Conservation (phyloP, 2,888 invertebrate species). For the Pecten maximus region DNA sequence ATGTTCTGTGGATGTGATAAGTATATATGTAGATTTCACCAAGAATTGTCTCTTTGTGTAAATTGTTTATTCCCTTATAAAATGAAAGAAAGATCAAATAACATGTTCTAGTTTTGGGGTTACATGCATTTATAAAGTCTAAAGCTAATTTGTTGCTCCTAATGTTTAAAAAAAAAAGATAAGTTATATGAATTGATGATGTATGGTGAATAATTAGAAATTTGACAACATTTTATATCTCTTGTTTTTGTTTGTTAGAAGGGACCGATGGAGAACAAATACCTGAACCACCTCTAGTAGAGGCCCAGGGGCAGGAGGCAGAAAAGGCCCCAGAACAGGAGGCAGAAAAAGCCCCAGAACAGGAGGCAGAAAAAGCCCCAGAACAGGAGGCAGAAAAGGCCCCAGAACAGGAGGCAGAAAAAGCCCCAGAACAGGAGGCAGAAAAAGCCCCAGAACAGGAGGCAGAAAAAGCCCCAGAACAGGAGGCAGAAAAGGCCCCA, state of each 20-base stretch:
- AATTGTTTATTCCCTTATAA: too few species aligned
- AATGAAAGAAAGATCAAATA: too few species aligned
- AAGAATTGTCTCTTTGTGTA: too few species aligned
- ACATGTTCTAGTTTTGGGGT: too few species aligned
- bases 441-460: conserved; percentile 42
- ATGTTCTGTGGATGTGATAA: too few species aligned
- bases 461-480: conserved; percentile 41
- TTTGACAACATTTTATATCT: background rate
- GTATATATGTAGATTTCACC: too few species aligned
- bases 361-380: conserved; percentile 40
- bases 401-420: conserved; percentile 45
- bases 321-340: conserved; percentile 39
- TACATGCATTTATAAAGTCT: too few species aligned
- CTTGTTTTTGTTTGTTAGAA: background rate
- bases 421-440: conserved; percentile 48
- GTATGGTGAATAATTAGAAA: too few species aligned
- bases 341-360: conserved; percentile 43
- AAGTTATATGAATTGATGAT: too few species aligned
- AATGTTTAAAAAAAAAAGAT: too few species aligned
- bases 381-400: conserved; percentile 39
- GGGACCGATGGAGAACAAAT: background rate
- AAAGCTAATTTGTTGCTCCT: too few species aligned
- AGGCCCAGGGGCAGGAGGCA: background rate
- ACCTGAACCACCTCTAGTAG: background rate
- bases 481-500: conserved; percentile 7